Evolutionary conservation across 2,797 vertebrate species (phyloP).

Genomic region (Caiman crocodilus): DNA sequence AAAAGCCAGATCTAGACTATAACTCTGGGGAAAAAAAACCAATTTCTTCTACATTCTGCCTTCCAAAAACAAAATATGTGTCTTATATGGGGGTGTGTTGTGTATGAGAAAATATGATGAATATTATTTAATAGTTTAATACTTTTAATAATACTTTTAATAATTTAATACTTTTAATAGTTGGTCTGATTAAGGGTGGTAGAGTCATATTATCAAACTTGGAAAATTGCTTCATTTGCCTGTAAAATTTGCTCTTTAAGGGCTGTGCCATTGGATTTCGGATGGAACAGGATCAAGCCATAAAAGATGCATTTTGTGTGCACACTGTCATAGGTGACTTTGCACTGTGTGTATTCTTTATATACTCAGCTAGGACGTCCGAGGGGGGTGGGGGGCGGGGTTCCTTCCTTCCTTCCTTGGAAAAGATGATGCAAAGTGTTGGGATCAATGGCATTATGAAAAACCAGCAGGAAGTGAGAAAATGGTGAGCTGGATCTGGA

Average conservation of each 20-base stretch:
- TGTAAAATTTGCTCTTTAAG: not conserved
- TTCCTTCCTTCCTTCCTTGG: not conserved
- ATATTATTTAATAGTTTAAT: too few relatives aligned
- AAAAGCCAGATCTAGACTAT: too few relatives aligned
- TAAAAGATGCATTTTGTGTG: not conserved
- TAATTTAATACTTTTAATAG: too few relatives aligned
- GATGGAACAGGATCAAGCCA: not conserved
- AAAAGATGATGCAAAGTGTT: not conserved
- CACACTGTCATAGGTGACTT: not conserved
- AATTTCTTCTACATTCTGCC: too few relatives aligned
- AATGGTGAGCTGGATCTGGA: not conserved
- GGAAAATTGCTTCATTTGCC: not conserved
- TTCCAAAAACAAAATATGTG: too few relatives aligned
- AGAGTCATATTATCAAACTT: too few relatives aligned
- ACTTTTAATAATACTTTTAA: too few relatives aligned
- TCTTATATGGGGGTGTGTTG: too few relatives aligned
- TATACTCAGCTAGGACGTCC: not conserved
- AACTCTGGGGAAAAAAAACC: too few relatives aligned
- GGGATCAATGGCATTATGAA: not conserved
- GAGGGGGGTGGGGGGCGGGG: too few relatives aligned
- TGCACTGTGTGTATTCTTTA: not conserved
- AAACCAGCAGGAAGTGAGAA: not conserved
- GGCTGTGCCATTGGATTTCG: not conserved
- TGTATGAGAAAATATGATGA: too few relatives aligned
- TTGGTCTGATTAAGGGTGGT: too few relatives aligned